Evolutionary conservation across 2,113 vertebrate species (phyloP).

Genomic region (Murina feae): DNA sequence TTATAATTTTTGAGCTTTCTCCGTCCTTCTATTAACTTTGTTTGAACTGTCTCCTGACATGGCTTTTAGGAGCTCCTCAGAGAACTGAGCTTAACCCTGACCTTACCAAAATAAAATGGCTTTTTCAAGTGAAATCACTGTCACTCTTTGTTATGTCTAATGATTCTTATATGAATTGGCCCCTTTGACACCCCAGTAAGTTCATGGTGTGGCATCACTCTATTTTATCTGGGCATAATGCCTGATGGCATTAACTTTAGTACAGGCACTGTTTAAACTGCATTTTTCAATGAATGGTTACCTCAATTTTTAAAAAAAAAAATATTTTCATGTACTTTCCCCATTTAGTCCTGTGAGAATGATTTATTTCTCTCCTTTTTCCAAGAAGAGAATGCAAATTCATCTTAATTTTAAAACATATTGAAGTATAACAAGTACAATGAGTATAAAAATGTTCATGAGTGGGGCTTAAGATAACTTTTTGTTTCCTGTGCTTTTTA

Average conservation of each 20-base stretch:
- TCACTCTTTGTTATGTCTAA: not conserved
- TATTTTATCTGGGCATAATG: not conserved
- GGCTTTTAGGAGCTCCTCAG: not conserved
- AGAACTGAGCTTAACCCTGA: not conserved
- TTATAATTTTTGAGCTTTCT: not conserved
- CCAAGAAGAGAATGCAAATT: not conserved
- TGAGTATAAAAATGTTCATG: slow-evolving; percentile 22
- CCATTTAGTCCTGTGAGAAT: not conserved
- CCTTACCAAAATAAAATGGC: not conserved
- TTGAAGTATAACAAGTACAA: slow-evolving; percentile 45
- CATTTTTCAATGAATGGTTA: not conserved
- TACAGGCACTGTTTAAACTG: not conserved
- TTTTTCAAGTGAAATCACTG: not conserved
- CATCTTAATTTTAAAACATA: slow-evolving; percentile 32
- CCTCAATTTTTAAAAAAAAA: not conserved
- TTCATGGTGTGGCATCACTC: rapidly evolving
- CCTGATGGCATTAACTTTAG: not conserved
- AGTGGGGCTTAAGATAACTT: slow-evolving; percentile 12
- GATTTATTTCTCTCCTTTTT: not conserved
- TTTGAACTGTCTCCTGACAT: not conserved
- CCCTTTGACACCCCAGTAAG: not conserved
- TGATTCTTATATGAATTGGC: not conserved
- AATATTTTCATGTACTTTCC: not conserved
- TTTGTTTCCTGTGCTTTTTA: slow-evolving; percentile 62
- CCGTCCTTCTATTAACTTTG: not conserved